Evolutionary conservation across 2,797 vertebrate genomes (phyloP).

Genomic region (Alectoris magna): DNA sequence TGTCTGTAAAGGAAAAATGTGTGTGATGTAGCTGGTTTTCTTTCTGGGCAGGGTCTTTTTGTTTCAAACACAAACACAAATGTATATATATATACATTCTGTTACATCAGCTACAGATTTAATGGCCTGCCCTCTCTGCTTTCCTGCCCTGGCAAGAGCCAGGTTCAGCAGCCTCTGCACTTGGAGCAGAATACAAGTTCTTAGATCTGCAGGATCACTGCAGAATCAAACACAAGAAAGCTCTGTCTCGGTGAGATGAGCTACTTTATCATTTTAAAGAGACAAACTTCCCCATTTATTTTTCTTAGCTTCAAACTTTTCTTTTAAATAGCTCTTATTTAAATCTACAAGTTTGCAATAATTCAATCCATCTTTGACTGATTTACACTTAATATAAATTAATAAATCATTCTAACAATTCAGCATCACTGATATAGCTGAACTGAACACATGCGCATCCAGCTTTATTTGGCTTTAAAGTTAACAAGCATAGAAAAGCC

Average conservation of each 20-base stretch:
- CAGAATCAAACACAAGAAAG: background rate
- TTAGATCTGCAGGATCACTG: background rate
- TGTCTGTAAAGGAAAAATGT: background rate
- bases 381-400: background rate
- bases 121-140: background rate
- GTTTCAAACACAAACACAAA: background rate
- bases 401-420: conserved; percentile 3
- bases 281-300: background rate
- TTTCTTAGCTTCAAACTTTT: background rate
- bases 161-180: background rate
- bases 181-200: background rate
- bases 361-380: background rate
- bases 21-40: background rate
- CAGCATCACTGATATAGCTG: background rate
- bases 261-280: background rate
- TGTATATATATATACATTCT: background rate
- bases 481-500: background rate
- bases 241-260: background rate
- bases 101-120: background rate
- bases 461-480: background rate
- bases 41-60: background rate
- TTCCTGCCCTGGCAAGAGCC: background rate
- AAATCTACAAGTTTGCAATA: background rate
- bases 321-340: background rate
- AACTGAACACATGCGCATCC: background rate